Evolutionary conservation across 2,113 vertebrate genomes (phyloP), one percentile per base, ranked within the genome.

Genomic region (Sander vitreus): DNA sequence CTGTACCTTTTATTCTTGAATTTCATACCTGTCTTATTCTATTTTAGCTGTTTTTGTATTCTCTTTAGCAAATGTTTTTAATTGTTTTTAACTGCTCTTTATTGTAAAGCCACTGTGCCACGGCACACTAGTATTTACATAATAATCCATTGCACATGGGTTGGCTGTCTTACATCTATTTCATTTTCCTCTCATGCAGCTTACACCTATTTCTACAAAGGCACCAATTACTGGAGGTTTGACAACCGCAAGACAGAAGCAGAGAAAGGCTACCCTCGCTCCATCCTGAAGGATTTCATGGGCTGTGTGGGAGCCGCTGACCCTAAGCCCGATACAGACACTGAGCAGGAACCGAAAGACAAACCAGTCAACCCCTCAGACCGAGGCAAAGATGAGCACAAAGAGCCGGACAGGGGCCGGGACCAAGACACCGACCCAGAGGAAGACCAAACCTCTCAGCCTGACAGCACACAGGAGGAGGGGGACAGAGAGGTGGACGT

Each of bases 271-370:
- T 99, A 96, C 85, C 98, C 98, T 23, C 98, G 97, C 92, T 99
- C 98, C 77, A 97, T 99, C 88, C 92, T 99, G 39, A 96, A 96
- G 78, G 98, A 99, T 85, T 99, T 98, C 93, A 99, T 99, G 98
- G 98, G 98, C 83, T 99, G 98, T 76, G 90, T 91, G 1, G 94
- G 93, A 0, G 94, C 92, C n/a, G 89, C 94, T n/a, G 86, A 93
- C 58, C 94, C 94, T 0, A 93, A 94, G 18, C 88, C 89, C 0
- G 92, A 93, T 53, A n/a, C 43, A 0, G 91, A 93, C 45, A 5
- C 83, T 0, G 84, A 82, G 27, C 55, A 21, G 64, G 79, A 67
- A 6, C 85, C 89, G 0, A 83, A 76, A 63, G 63, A 78, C 51
- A 74, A 84, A 60, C 83, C 91, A 1, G 63, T 81, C 19, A 11